Evolutionary conservation across 2,888 invertebrate species (phyloP), one percentile per base, ranked within the genome.

Genomic region (Drepana falcataria): DNA sequence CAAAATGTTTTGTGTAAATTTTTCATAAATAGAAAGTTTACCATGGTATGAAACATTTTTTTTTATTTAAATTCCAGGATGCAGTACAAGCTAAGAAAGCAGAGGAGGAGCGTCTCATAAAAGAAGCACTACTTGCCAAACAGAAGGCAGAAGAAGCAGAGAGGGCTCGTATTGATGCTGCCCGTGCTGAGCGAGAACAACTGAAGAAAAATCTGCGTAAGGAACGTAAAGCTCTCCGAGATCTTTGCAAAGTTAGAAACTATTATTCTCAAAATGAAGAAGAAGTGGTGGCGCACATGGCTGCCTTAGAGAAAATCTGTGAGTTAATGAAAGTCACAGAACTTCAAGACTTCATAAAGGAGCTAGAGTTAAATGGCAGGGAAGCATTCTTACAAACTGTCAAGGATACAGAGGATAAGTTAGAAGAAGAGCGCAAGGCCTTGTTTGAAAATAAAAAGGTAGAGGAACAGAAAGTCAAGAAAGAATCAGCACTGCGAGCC

Each of bases 281-380:
- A 35, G 96, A 97, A 79, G 93, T 92, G 58, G 93, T 98, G 2
- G 89, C 93, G 51, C 94, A 97, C 74, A 96, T 99, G 96, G 95
- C 96, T 48, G 96, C 96, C n/a, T 93, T 98, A 2, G 98, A 99
- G 77, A 96, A 95, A 81, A 93, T 98, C 53, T 97, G 98, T 80
- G 98, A 98, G 86, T 88, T 94, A 55, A 92, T 96, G 67, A 94
- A 93, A 73, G 81, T 94, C 2, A 73, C 89, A 0, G 95, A 96
- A 79, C 77, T 98, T 55, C 96, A 96, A 79, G 93, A 94, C 54
- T 92, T 97, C 2, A 95, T 96, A 79, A 95, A 86, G 61, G 92
- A 93, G 55, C 79, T 96, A 56, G 94, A 94, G 68, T 80, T 83
- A 2, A 93, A 93, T 41, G 95, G 95, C 0, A 91, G 94, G 58